Evolutionary conservation across 92 coral and sea anemone species (phyloP), one percentile per base, ranked within the genome.

Genomic region (Hydrozoanthus gracilis): DNA sequence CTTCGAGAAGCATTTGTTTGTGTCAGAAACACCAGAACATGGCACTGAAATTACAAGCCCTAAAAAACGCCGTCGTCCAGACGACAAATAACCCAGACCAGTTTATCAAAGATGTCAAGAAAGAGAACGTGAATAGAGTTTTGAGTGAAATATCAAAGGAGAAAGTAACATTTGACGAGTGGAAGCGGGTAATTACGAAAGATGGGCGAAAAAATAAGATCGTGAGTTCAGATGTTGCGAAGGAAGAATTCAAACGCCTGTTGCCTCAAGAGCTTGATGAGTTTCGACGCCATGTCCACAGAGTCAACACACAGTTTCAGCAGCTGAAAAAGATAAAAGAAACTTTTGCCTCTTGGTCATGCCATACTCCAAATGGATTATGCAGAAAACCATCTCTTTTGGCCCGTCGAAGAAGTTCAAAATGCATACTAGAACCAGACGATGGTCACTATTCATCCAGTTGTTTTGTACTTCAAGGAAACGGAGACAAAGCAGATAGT

Each of bases 11-110:
- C 77, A 27, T 48, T 4, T 73, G 56, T 73, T 48, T 73, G 20
- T 73, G 55, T 73, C 77, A 73, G 56, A 46, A 73, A 46, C 77
- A 73, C 58, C 77, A 73, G 56, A 73, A 73, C 55, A 73, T 73
- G 77, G 27, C 60, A 49, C 78, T 49, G 7, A 73, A 73, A 13
- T 15, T 46, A 12, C 56, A 15, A 48, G 77, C 77, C 16, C 7
- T 44, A 27, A 73, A 73, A 27, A 45, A 46, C 52, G 52, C 12
- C 46, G 77, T 54, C 55, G 77, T 73, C 15, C 54, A 73, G 55
- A 48, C 55, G 35, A 15, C 58, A 46, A 73, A 46, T 12, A 48
- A 15, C 48, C 77, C 77, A 46, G 35, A 73, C 77, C 55, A 46
- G 77, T 73, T 73, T 56, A 73, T 73, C 77, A 73, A 44, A 46